Evolutionary conservation across 2,113 vertebrate genomes (phyloP).

Genomic region (Regulus satrapa): DNA sequence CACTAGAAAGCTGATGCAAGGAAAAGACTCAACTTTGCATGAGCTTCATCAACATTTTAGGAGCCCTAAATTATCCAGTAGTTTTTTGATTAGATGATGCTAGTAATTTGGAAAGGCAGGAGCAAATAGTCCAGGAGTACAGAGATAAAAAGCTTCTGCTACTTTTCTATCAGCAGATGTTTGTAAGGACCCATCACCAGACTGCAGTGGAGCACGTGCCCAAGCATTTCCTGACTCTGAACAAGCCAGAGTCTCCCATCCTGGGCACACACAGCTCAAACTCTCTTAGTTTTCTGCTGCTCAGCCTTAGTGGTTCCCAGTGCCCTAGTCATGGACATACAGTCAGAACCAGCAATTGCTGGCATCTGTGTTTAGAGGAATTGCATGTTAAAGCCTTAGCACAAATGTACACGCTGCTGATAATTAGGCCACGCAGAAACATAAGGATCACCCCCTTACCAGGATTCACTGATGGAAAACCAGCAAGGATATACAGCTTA

Average conservation of each 20-base stretch:
- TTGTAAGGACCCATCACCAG: not conserved
- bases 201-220: fast-evolving
- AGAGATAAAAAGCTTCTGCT: not conserved
- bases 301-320: not conserved
- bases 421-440: not conserved
- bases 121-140: not conserved
- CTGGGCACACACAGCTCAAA: not conserved
- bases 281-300: not conserved
- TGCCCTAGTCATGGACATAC: not conserved
- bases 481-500: not conserved
- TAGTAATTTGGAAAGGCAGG: not conserved
- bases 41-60: not conserved
- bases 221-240: not conserved
- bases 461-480: not conserved
- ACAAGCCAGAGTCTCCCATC: not conserved
- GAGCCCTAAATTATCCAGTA: not conserved
- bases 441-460: not conserved
- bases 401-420: not conserved
- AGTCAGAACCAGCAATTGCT: not conserved
- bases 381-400: not conserved
- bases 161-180: not conserved
- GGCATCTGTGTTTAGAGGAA: not conserved
- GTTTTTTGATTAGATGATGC: not conserved
- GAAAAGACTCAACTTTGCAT: conserved; percentile 4
- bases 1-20: conserved; percentile 2